These are phyloP conservation scores for Pelodiscus sinensis DNA, from an alignment of 2,113 vertebrate genomes.

Conservation along the genomic window DNA sequence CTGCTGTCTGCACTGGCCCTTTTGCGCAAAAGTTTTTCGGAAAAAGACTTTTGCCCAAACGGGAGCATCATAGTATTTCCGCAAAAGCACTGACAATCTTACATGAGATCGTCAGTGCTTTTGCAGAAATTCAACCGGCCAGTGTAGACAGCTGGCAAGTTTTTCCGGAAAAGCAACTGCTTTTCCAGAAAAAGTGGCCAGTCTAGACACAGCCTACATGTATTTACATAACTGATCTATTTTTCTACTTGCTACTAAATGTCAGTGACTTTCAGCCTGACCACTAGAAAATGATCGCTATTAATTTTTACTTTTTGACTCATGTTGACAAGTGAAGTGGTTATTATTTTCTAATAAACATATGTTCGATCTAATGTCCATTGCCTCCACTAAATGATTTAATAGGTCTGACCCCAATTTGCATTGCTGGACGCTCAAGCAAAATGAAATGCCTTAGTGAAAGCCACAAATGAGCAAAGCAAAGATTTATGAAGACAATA, in stretches of 20 bases:
- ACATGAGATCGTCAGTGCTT: too few relatives aligned
- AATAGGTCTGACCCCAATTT: background rate
- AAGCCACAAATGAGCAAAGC: background rate
- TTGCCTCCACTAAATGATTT: background rate
- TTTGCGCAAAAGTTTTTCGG: too few relatives aligned
- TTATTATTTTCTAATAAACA: conserved; percentile 42
- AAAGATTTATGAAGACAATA: background rate
- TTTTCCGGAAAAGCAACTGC: too few relatives aligned
- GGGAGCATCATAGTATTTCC: too few relatives aligned
- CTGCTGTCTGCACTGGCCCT: too few relatives aligned
- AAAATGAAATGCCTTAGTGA: background rate
- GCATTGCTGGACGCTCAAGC: background rate
- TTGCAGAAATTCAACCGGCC: too few relatives aligned
- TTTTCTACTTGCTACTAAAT: background rate
- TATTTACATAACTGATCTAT: background rate
- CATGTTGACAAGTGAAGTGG: background rate
- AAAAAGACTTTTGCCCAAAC: too few relatives aligned
- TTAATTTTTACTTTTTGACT: conserved; percentile 47
- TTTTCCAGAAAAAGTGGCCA: too few relatives aligned
- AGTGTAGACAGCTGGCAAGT: too few relatives aligned
- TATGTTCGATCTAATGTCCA: conserved; percentile 10
- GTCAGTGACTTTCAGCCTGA: conserved; percentile 49
- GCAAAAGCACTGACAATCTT: too few relatives aligned
- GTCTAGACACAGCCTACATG: too few relatives aligned
- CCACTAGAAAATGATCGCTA: conserved; percentile 29